Conservation (phyloP, 2,888 invertebrate species). For the Chaitophorus viminalis region DNA sequence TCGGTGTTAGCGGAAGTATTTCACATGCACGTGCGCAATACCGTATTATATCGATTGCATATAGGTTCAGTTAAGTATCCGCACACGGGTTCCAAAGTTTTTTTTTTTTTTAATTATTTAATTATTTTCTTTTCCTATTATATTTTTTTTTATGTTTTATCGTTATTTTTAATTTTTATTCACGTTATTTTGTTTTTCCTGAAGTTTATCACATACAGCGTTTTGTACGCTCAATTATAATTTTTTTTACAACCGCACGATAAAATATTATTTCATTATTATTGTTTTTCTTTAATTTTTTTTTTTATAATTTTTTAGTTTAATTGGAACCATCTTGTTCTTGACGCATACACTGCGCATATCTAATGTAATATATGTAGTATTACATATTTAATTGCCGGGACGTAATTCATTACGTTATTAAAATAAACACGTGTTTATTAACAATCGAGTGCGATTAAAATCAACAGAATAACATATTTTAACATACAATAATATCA, state of each 20-base stretch:
- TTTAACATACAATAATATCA: not conserved
- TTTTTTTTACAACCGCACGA: not conserved
- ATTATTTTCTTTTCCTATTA: too few relatives aligned
- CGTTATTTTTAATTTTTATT: too few relatives aligned
- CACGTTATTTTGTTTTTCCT: too few relatives aligned
- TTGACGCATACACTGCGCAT: not conserved
- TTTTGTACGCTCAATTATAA: not conserved
- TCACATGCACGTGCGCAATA: not conserved
- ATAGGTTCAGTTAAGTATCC: not conserved
- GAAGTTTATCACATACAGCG: not conserved
- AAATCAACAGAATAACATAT: not conserved
- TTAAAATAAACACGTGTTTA: not conserved
- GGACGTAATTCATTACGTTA: constrained; percentile 9
- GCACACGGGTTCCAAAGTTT: not conserved
- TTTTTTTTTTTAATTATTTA: too few relatives aligned
- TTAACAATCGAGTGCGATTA: constrained; percentile 30
- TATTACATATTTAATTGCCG: not conserved
- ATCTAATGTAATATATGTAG: too few relatives aligned
- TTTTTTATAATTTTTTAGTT: not conserved
- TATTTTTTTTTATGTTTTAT: too few relatives aligned
- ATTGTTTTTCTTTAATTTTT: too few relatives aligned
- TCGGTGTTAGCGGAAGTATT: not conserved
- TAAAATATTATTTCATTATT: not conserved
- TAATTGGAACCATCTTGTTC: not conserved
- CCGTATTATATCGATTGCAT: too few relatives aligned